A percentile compares a stretch with the other conserved stretches of the same genome.
These are phyloP conservation scores for Yasuhikotakia modesta DNA, from an alignment of 2,797 vertebrate genomes.

Conservation along the genomic window DNA sequence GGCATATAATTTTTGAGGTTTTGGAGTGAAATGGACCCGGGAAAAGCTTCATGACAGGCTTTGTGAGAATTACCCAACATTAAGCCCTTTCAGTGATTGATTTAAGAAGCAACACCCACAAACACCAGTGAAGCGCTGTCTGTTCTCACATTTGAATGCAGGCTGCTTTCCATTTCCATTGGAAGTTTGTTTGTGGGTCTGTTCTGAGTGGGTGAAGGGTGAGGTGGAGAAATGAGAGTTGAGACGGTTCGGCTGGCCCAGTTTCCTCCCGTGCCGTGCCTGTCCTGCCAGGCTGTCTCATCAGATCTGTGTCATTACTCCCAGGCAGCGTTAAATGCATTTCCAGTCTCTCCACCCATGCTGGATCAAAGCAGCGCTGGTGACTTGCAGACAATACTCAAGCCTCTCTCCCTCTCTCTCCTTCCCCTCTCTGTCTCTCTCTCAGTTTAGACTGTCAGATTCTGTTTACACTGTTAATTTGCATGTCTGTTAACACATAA, in stretches of 20 bases:
- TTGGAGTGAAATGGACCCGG: neutral
- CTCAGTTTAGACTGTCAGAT: neutral
- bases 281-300: conserved; percentile 77
- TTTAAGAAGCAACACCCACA: neutral
- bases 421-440: neutral
- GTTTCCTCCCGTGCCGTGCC: conserved; percentile 44
- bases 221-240: conserved; percentile 9
- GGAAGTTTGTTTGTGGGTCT: conserved; percentile 19
- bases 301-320: conserved; percentile 91
- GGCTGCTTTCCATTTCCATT: neutral
- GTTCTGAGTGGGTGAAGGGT: conserved; percentile 45
- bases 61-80: neutral
- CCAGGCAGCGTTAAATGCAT: conserved; percentile 85
- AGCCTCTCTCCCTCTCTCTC: conserved; percentile 32
- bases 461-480: neutral
- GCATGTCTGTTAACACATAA: neutral
- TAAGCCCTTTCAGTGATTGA: neutral
- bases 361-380: conserved; percentile 77
- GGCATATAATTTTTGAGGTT: neutral
- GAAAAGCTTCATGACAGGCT: neutral
- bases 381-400: conserved; percentile 77
- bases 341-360: conserved; percentile 78
- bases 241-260: conserved; percentile 4
- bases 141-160: neutral
- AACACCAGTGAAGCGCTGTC: neutral